Base-by-base conservation (phyloP, 2,797 vertebrate genomes). In the Bovichtus diacanthus region DNA sequence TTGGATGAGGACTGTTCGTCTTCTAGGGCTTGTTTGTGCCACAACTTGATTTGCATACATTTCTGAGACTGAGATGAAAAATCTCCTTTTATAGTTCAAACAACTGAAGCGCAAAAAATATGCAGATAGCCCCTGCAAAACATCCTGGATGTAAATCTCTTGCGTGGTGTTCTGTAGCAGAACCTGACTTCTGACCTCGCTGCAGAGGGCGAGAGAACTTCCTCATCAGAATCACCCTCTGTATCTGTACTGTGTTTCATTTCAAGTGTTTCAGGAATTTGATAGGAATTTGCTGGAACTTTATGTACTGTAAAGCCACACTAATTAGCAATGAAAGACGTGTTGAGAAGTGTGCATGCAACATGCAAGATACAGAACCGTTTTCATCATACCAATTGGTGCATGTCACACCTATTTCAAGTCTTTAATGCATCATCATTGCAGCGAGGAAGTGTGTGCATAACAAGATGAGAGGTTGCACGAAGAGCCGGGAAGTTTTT, bases 381-480 rank as follows among this genome's bases (percentile, higher is more conserved):
- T 84, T 92, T 90, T 88, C 90, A 87, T 93, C 90, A 87, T 61
- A 47, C 71, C 80, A 76, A 82, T 66, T 64, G 84, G 70, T 72
- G 79, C 70, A 60, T 55, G 87, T 87, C 86, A 81, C 90, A 84
- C 79, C 84, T 85, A 55, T 90, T 83, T 63, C 78, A 69, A 80
- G 78, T 62, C 88, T 91, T 89, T 86, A 87, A 91, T 85, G 87
- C 82, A 83, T 90, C 90, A 83, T 81, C 81, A 56, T 56, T 65
- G 83, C 86, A 39, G 60, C 10, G 15, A 87, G 87, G 90, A 84
- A 82, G 85, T 44, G 76, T 74, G 74, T 60, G 79, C 74, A 70
- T 80, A 76, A 80, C 86, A 59, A 87, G 82, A 88, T 74, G 85
- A 85, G 84, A 80, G 89, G 67, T 73, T 79, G 85, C 81, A 67